phyloP scores from a whole-genome alignment of 2,888 invertebrate species.

The Schizaphis graminum region DNA sequence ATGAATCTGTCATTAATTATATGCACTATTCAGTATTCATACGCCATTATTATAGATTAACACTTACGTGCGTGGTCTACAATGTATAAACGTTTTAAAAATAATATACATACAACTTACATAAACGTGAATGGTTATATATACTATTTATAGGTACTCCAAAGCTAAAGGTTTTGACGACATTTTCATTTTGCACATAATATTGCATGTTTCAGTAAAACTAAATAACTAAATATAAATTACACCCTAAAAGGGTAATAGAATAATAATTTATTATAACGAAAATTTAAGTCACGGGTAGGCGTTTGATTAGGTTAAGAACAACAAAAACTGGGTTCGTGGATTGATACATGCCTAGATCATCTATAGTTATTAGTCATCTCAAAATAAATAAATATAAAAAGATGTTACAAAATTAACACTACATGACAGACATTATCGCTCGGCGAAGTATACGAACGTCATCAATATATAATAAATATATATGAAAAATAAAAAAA shows the following conservation, averaged over 20 bases:
- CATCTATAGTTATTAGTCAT: not conserved
- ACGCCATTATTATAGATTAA: not conserved
- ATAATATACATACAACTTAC: not conserved
- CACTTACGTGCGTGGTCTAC: not conserved
- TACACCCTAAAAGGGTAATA: not conserved
- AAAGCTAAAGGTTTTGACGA: not conserved
- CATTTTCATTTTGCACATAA: not conserved
- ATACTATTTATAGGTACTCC: not conserved
- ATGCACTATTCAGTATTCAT: not conserved
- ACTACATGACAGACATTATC: conserved; percentile 42
- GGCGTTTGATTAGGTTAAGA: not conserved
- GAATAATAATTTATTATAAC: not conserved
- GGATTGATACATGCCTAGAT: not conserved
- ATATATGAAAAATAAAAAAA: conserved; percentile 3
- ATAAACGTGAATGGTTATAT: not conserved
- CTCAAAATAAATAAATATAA: not conserved
- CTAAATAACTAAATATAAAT: not conserved
- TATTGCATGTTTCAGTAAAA: not conserved
- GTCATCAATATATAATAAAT: conserved; percentile 39
- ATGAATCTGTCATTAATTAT: not conserved
- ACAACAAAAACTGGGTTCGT: not conserved
- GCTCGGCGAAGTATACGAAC: not conserved
- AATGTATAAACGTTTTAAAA: not conserved
- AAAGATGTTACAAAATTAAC: conserved; percentile 41
- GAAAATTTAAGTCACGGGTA: not conserved